Evolutionary conservation across 1,140 invertebrate genomes (phyloP), one percentile per base, ranked within the genome.

Genomic region (Aphaenogaster rudis): DNA sequence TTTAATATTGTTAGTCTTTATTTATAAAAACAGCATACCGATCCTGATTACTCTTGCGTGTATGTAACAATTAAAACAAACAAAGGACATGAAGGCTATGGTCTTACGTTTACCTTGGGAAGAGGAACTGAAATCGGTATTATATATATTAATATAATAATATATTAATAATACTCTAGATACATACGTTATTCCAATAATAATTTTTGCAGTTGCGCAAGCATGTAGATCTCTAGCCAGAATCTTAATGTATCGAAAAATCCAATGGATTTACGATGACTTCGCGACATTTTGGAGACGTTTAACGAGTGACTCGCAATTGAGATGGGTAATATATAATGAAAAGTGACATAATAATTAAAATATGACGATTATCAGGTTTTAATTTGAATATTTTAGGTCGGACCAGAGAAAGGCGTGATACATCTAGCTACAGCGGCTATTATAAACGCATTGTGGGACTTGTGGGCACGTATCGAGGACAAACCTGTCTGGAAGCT

Each of bases 331-430:
- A 96, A 95, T 54, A 15, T 28, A 50, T 48, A 45, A 42, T 17
- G 0, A 54, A 69, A 5, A 61, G 9, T 50, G 0, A 50, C 0
- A 15, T 13, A 39, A 28, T 61, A 54, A 69, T 42, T 17, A 42
- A 67, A 67, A 48, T 86, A 54, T 48, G 3, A 33, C 11, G 3
- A 66, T 52, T 54, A 17, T 17, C 11, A 17, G 15, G 15, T 48
- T 17, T 1, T 33, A 52, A 15, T 42, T 33, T 64, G 1, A 39
- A 86, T 67, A 69, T 77, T 36, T 78, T 91, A 98, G 98, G 96
- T 99, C 78, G 98, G 98, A 9, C 98, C 98, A 39, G 98, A 99
- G 93, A 99, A 99, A 96, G 98, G 98, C 42, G 98, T 98, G 0
- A 97, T 97, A 13, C 98, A 99, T 96, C 95, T 99, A 78, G 98